Evolutionary conservation across 2,888 invertebrate species (phyloP).

Genomic region (Gari tellinella): DNA sequence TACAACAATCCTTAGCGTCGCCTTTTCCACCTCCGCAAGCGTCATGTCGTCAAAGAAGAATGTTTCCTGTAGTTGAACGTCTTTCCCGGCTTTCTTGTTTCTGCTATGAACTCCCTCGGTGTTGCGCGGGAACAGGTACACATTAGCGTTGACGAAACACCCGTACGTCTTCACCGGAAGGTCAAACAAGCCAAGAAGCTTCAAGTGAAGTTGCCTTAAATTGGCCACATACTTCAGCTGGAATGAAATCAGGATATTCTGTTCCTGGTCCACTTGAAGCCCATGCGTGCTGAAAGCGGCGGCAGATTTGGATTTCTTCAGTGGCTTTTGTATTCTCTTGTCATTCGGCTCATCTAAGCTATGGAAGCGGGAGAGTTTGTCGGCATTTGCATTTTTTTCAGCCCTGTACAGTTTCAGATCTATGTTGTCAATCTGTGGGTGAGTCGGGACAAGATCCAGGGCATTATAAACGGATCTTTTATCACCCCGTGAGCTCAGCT

Average conservation of each 20-base stretch:
- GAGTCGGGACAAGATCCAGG: conserved; percentile 28
- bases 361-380: conserved; percentile 31
- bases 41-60: conserved; percentile 58
- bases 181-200: conserved; percentile 33
- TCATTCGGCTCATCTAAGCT: conserved; percentile 25
- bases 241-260: conserved; percentile 31
- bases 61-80: conserved; percentile 44
- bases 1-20: conserved; percentile 46
- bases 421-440: conserved; percentile 27
- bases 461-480: conserved; percentile 22
- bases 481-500: conserved; percentile 17
- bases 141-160: conserved; percentile 39
- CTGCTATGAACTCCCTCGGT: conserved; percentile 50
- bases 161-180: conserved; percentile 47
- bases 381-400: conserved; percentile 1
- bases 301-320: conserved; percentile 43
- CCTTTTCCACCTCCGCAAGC: conserved; percentile 48
- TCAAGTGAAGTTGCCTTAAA: conserved; percentile 38
- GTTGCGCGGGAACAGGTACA: conserved; percentile 53
- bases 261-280: conserved; percentile 21
- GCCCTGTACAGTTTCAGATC: conserved; percentile 10
- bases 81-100: conserved; percentile 31
- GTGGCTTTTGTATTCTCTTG: conserved; percentile 11
- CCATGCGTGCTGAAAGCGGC: conserved; percentile 6
- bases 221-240: conserved; percentile 49